Evolutionary conservation across 2,113 vertebrate species (phyloP), one percentile per base, ranked within the genome.

Genomic region (Setophaga petechia): DNA sequence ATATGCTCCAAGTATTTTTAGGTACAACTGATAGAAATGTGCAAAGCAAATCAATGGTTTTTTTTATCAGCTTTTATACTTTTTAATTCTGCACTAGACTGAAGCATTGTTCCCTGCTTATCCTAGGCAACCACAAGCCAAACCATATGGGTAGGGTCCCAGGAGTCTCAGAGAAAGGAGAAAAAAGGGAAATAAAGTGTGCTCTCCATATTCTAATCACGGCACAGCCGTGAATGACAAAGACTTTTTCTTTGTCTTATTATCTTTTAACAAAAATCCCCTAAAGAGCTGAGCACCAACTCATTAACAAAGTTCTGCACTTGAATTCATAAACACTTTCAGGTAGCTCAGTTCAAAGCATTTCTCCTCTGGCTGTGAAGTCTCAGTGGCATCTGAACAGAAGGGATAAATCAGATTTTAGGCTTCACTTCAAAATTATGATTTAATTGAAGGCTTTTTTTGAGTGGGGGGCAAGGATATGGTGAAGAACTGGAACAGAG

Each of bases 191-290:
- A 80, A 54, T 59, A 87, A 75, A 69, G 81, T 66, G 65, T 17
- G 10, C 18, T 84, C 22, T 84, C 44, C 28, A 22, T 22, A 84
- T 87, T 91, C 90, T 30, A n/a, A 76, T 44, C 87, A 91, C 8
- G 13, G 49, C 55, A 75, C 41, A 74, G 68, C 27, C 11, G 6
- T 62, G 88, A 83, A 63, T 35, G 31, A 87, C 62, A 91, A 87
- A 94, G 21, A 37, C 35, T 96, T 91, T 89, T 89, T 33, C 59
- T 86, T 68, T 6, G 2, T 82, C 74, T 78, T 87, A 71, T 20
- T 87, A 77, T 74, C 61, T 89, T 59, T 78, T n/a, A 95, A 87
- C 43, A 91, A 72, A 92, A 93, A 58, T 30, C 33, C 51, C 87
- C 65, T 1, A 4, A 77, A 74, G 83, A 90, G 63, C 72, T 73